Evolutionary conservation across 1,140 invertebrate genomes (phyloP).

Genomic region (Spodoptera frugiperda): DNA sequence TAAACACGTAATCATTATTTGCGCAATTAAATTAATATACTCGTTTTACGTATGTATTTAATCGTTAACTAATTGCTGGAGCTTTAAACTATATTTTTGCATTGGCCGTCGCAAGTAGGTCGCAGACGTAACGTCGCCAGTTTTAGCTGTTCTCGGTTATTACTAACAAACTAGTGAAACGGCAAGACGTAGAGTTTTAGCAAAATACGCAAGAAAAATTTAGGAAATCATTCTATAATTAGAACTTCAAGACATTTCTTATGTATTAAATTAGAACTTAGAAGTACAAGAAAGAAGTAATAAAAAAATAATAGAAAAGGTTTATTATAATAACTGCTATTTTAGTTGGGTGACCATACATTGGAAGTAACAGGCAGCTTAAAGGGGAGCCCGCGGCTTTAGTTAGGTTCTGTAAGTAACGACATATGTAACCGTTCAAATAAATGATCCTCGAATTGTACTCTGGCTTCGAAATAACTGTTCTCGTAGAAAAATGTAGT

Average conservation of each 20-base stretch:
- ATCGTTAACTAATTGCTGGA: constrained; percentile 3
- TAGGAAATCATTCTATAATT: neutral
- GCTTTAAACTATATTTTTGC: constrained; percentile 8
- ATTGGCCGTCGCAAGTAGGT: constrained; percentile 8
- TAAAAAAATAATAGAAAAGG: neutral
- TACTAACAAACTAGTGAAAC: constrained; percentile 9
- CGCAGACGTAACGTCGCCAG: constrained; percentile 23
- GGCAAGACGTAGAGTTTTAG: neutral
- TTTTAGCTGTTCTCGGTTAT: constrained; percentile 16
- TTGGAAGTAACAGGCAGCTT: neutral
- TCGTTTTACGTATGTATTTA: neutral
- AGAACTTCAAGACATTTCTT: neutral
- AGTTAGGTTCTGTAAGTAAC: constrained; percentile 14
- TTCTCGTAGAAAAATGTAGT: constrained; percentile 8
- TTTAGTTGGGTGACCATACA: neutral
- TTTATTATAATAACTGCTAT: neutral
- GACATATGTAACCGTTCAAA: constrained; percentile 14
- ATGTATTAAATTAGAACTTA: neutral
- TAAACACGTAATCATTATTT: too few species aligned
- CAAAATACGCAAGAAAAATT: neutral
- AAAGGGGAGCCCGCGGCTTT: neutral
- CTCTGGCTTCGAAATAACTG: neutral
- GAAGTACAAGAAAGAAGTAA: neutral
- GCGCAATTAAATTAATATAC: too few species aligned
- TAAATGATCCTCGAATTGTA: constrained; percentile 5